A percentile compares a stretch with the other conserved stretches of the same genome.
phyloP scores from a whole-genome alignment of 1,140 invertebrate genomes.

The Brachionus manjavacas region DNA sequence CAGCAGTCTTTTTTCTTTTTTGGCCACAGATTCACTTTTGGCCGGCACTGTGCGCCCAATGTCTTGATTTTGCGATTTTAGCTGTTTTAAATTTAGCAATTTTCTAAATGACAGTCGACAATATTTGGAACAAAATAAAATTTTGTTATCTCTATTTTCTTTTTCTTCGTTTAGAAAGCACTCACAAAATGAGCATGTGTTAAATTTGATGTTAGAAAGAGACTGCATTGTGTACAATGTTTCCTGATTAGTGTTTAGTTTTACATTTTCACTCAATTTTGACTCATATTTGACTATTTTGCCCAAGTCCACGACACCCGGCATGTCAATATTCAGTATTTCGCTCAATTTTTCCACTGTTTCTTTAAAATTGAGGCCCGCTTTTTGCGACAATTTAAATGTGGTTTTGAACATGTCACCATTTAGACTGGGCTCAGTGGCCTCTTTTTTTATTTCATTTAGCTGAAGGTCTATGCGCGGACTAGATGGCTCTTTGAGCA shows the following conservation, averaged over 20 bases:
- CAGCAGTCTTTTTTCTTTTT: neutral
- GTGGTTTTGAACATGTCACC: neutral
- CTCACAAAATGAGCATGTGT: neutral
- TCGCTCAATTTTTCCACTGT: conserved; percentile 11
- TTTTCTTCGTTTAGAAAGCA: conserved; percentile 5
- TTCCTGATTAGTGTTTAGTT: neutral
- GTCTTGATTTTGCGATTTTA: conserved; percentile 11
- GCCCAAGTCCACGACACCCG: neutral
- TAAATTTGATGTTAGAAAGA: neutral
- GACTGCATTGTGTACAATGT: neutral
- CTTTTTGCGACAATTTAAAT: conserved; percentile 4
- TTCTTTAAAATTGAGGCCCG: neutral
- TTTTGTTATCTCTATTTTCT: neutral
- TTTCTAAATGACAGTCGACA: neutral
- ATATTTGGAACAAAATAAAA: conserved; percentile 6
- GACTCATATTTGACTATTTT: conserved; percentile 6
- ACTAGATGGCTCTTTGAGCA: neutral
- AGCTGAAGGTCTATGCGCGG: neutral
- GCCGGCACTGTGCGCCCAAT: neutral
- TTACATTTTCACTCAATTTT: neutral
- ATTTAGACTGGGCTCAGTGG: neutral
- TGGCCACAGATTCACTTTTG: neutral
- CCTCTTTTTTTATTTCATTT: neutral
- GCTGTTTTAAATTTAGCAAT: neutral
- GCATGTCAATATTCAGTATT: neutral